Percentiles rank a stretch among this genome's conserved stretches.
Evolutionary conservation across 2,113 vertebrate genomes (phyloP).

Genomic region (Panthera leo): DNA sequence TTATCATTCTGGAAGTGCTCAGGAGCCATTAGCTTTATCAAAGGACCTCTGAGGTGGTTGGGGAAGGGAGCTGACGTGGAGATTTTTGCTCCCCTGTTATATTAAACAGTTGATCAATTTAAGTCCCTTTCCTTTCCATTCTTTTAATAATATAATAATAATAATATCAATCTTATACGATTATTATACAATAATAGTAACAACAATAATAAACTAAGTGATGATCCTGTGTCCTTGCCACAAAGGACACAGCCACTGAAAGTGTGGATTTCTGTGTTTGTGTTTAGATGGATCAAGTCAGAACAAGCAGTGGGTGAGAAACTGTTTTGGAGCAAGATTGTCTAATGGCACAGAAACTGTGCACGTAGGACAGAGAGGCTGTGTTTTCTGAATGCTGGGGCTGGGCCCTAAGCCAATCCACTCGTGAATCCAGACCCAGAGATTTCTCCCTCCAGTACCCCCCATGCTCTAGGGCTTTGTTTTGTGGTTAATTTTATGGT

Average conservation of each 20-base stretch:
- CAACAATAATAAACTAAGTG: neutral
- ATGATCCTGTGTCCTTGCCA: neutral
- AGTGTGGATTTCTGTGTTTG: neutral
- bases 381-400: neutral
- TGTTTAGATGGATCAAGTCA: conserved; percentile 10
- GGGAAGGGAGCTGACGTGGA: conserved; percentile 21
- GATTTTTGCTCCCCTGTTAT: neutral
- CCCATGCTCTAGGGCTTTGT: neutral
- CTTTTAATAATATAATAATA: neutral
- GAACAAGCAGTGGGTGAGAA: neutral
- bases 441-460: neutral
- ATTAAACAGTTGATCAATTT: neutral
- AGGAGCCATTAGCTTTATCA: conserved; percentile 26
- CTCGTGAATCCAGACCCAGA: neutral
- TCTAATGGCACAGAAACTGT: neutral
- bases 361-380: neutral
- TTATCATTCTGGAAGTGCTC: conserved; percentile 45
- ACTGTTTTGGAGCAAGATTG: conserved; percentile 14
- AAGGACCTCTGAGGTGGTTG: neutral
- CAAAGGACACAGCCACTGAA: neutral
- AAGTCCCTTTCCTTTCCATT: neutral
- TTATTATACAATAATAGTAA: neutral
- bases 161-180: neutral
- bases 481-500: conserved; percentile 8
- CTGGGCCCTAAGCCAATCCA: neutral